Percentiles rank a stretch among this genome's conserved stretches.
phyloP scores from a whole-genome alignment of 2,113 vertebrate species.

The Semicossyphus pulcher region DNA sequence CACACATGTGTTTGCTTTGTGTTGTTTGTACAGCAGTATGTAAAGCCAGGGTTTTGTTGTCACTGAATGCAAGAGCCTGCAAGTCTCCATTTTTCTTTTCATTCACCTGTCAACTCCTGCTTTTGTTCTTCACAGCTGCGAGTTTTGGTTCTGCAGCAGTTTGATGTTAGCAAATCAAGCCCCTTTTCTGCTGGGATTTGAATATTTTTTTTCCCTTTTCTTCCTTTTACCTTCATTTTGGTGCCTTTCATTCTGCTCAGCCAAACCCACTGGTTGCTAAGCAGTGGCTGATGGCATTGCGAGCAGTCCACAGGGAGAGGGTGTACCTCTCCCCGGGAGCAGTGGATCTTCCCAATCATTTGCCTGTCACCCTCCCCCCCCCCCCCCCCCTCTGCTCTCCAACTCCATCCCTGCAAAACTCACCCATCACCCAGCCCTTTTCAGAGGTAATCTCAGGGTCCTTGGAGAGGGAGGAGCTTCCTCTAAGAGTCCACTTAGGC shows the following conservation, averaged over 20 bases:
- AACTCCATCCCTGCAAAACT: slow-evolving; percentile 47
- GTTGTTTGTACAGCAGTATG: slow-evolving; percentile 59
- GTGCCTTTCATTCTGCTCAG: slow-evolving; percentile 69
- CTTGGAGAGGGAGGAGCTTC: slow-evolving; percentile 81
- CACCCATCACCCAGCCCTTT: slow-evolving; percentile 80
- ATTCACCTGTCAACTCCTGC: slow-evolving; percentile 60
- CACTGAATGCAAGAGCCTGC: slow-evolving; percentile 48
- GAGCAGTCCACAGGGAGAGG: slow-evolving; percentile 77
- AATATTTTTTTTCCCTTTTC: slow-evolving; percentile 49
- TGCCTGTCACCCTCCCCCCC: slow-evolving; percentile 60
- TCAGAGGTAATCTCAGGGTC: slow-evolving; percentile 83
- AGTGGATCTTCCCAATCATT: slow-evolving; percentile 87
- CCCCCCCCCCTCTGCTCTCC: slow-evolving; percentile 26
- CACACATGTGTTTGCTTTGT: slow-evolving; percentile 61
- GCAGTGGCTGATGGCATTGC: slow-evolving; percentile 79
- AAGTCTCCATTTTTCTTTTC: slow-evolving; percentile 59
- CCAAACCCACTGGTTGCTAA: slow-evolving; percentile 85
- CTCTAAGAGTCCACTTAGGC: slow-evolving; percentile 89
- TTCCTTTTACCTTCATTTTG: slow-evolving; percentile 34
- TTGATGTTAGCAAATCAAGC: slow-evolving; percentile 49
- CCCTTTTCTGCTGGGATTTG: slow-evolving; percentile 46
- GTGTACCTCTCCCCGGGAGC: slow-evolving; percentile 79
- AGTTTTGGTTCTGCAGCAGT: slow-evolving; percentile 50
- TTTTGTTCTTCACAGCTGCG: slow-evolving; percentile 70
- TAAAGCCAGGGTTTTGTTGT: slow-evolving; percentile 51